phyloP scores from a whole-genome alignment of 1,140 invertebrate species.

The Drosophila watanabei region DNA sequence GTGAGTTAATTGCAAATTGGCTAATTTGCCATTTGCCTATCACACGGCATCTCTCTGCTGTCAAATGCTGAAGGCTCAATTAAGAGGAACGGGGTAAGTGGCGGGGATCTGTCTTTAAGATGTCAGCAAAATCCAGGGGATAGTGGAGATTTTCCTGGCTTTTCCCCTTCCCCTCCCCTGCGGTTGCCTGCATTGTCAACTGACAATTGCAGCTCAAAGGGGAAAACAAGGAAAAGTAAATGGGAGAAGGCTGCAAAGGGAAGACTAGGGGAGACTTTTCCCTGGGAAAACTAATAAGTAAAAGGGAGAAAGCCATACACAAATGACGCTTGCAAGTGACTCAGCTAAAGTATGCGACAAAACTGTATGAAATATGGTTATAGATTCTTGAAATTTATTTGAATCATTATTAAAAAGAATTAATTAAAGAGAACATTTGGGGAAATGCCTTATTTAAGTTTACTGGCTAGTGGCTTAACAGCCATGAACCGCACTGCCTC shows the following conservation, averaged over 20 bases:
- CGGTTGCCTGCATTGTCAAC: conserved; percentile 58
- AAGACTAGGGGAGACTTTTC: background rate
- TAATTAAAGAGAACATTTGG: background rate
- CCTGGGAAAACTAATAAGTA: conserved; percentile 41
- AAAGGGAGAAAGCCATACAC: conserved; percentile 61
- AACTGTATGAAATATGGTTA: background rate
- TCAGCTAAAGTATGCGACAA: background rate
- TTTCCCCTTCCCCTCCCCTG: conserved; percentile 3
- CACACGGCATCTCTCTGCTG: background rate
- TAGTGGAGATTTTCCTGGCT: background rate
- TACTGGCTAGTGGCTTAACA: background rate
- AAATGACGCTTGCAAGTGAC: conserved; percentile 69
- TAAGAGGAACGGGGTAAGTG: conserved; percentile 25
- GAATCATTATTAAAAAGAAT: background rate
- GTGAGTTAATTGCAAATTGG: conserved; percentile 27
- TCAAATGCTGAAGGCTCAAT: conserved; percentile 31
- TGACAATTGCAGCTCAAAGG: conserved; percentile 63
- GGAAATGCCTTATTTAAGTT: background rate
- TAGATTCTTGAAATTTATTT: background rate
- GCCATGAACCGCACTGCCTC: conserved; percentile 18
- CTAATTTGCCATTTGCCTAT: conserved; percentile 17
- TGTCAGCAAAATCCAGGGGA: conserved; percentile 16
- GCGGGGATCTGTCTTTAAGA: conserved; percentile 26
- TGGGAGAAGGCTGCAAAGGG: background rate
- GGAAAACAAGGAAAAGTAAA: conserved; percentile 17